phyloP scores from a whole-genome alignment of 2,113 vertebrate species.

The Machaerirhynchus nigripectus region DNA sequence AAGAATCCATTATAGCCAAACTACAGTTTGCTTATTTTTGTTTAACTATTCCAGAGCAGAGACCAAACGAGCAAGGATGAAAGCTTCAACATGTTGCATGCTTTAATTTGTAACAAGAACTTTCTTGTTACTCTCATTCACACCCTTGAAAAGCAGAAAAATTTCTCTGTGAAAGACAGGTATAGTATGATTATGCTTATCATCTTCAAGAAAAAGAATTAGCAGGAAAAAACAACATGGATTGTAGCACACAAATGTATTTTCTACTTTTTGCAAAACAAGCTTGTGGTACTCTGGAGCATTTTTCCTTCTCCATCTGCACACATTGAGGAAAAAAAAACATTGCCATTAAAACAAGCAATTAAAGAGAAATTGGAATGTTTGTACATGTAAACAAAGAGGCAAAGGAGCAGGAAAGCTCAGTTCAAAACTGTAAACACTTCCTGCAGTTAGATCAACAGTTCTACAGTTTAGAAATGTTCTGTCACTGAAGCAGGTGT shows the following conservation, averaged over 20 bases:
- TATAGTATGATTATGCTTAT: slow-evolving; percentile 61
- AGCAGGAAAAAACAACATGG: neutral
- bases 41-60: slow-evolving; percentile 72
- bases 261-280: neutral
- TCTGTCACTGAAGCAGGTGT: slow-evolving; percentile 27
- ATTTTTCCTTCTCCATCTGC: slow-evolving; percentile 19
- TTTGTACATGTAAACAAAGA: neutral
- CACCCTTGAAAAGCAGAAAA: slow-evolving; percentile 82
- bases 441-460: slow-evolving; percentile 26
- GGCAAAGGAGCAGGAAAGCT: neutral
- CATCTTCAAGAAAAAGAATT: slow-evolving; percentile 36
- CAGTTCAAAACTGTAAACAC: slow-evolving; percentile 24
- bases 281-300: neutral
- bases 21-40: slow-evolving; percentile 37
- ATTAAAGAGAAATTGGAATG: slow-evolving; percentile 9
- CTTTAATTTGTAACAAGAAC: slow-evolving; percentile 79
- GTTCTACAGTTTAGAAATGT: neutral
- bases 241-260: neutral
- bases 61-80: slow-evolving; percentile 72
- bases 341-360: neutral
- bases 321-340: neutral
- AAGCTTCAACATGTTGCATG: slow-evolving; percentile 73
- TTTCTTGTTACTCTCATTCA: slow-evolving; percentile 82
- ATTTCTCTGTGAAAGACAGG: slow-evolving; percentile 82
- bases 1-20: slow-evolving; percentile 34